Evolutionary conservation across 1,140 invertebrate species (phyloP), one percentile per base, ranked within the genome.

Genomic region (Drosophila persimilis): DNA sequence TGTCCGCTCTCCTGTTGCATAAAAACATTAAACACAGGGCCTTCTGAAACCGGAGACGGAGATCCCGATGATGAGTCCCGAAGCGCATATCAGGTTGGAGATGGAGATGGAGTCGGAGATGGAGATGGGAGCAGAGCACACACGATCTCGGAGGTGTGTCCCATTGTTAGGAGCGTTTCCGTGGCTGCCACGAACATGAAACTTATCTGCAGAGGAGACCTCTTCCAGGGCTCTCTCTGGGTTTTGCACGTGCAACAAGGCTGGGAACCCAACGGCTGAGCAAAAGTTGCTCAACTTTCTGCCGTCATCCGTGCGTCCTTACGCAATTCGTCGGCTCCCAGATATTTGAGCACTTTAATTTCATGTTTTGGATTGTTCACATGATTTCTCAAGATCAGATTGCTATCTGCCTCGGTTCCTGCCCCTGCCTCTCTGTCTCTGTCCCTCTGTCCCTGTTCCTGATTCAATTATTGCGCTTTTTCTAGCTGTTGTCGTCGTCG

Each of bases 231-330:
- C 41, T 46, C 45, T 39, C 11, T 54, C 31, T 44, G 29, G 29
- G 72, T 64, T 80, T 78, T 88, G 83, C 83, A 88, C 83, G 83
- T 88, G 83, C 83, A 88, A 46, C 29, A 26, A 26, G 24, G 43
- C 76, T 90, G 89, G 89, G 89, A 90, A 90, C 66, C 65, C 17
- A 53, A 13, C 70, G 67, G 78, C 20, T 20, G 20, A 2, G 20
- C 72, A 77, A 73, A 81, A 88, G 89, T 90, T 90, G 85, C 76
- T 89, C 89, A 90, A 90, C 89, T 89, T 90, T 89, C 64, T 85
- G 80, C 65, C 77, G 60, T 70, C 72, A 56, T 56, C 22, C 20
- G 26, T 79, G 20, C 78, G 67, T 66, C 51, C 73, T 86, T 88
- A 70, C 84, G 84, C 64, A 78, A 81, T 76, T 77, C 61, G 24